Base-by-base conservation (phyloP, 2,797 vertebrate species). In the Malurus splendens region DNA sequence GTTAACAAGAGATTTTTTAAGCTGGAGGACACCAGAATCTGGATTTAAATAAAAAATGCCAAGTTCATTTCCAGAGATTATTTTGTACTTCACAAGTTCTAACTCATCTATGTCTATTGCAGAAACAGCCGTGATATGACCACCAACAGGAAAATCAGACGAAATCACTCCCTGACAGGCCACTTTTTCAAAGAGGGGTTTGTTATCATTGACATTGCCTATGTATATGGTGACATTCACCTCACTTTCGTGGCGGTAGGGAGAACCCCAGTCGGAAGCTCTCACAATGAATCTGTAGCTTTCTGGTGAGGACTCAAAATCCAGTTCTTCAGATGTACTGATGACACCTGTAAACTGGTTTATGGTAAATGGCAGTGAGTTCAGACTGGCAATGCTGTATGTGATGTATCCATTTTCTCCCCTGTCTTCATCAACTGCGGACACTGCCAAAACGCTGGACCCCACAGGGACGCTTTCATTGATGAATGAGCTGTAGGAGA, bases 381-480 rank as follows among this genome's bases (percentile, higher is more conserved):
- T 98, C 70, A 99, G 94, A 90, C 98, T 99, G 68, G 98, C 98
- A 82, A 99, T 98, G 92, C 98, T 99, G 45, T 99, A 99, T 2
- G 99, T 99, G 79, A 99, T 99, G 67, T 99, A 99, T 44, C 99
- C 98, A 19, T 99, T 99, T 96, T 99, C 99, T 48, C 99, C 99
- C 86, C 96, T 97, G 82, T 99, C 99, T 55, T 97, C 97, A 92
- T 99, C 99, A 25, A 95, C 97, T 39, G 99, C 99, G 9, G 98
- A 98, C 70, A 99, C 97, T 3, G 96, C 92, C 82, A 99, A 91
- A 56, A 99, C 82, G 0, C 86, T 98, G 5, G 98, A 98, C 8
- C 98, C 98, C 62, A 98, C 93, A 0, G 98, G 96, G 25, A 99
- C 94, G 20, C 98, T 99, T 96, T 99, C 99, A 42, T 99, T 99